Evolutionary conservation across 2,888 invertebrate genomes (phyloP).

Genomic region (Tribolium freemani): DNA sequence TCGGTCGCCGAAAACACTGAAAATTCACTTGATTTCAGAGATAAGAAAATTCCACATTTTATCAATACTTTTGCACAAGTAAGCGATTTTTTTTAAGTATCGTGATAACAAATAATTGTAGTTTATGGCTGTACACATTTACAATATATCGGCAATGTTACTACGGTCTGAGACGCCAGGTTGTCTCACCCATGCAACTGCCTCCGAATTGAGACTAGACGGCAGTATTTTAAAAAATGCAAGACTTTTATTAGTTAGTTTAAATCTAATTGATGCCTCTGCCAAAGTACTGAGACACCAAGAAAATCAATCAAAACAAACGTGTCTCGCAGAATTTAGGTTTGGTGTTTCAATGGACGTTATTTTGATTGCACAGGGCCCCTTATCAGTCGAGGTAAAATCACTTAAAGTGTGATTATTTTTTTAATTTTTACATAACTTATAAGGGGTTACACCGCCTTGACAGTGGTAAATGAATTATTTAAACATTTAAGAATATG

Average conservation of each 20-base stretch:
- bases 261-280: constrained; percentile 77
- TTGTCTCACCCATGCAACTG: constrained; percentile 80
- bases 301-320: constrained; percentile 68
- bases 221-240: constrained; percentile 79
- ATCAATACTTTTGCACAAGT: constrained; percentile 89
- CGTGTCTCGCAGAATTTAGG: constrained; percentile 79
- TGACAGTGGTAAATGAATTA: no score
- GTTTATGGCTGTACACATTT: constrained; percentile 90
- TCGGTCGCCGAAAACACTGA: constrained; percentile 60
- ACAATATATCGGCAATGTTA: constrained; percentile 77
- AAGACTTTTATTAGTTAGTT: constrained; percentile 79
- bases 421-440: no score
- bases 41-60: constrained; percentile 83
- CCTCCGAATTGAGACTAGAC: constrained; percentile 79
- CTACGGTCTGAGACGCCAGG: constrained; percentile 76
- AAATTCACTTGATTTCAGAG: constrained; percentile 74
- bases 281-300: constrained; percentile 74
- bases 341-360: constrained; percentile 84
- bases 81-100: constrained; percentile 50
- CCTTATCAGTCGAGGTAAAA: constrained; percentile 85
- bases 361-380: constrained; percentile 84
- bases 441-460: no score
- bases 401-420: neutral
- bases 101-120: constrained; percentile 63
- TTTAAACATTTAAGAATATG: no score